These are phyloP conservation scores for Sphaerophoria taeniata DNA, from an alignment of 2,888 invertebrate species.

Conservation along the genomic window DNA sequence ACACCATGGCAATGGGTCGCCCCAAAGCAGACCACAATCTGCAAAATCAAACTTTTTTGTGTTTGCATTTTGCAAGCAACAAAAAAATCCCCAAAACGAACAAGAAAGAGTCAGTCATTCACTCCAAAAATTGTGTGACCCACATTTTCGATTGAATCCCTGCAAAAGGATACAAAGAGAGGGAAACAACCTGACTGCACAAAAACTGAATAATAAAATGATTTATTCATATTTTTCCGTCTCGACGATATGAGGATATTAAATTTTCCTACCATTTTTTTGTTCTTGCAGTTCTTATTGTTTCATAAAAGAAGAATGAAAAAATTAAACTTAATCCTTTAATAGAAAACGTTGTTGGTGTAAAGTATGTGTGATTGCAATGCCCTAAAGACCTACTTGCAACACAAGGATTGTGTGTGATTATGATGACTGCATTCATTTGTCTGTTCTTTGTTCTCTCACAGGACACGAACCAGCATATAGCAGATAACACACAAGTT, in stretches of 20 bases:
- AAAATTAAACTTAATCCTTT: conserved; percentile 36
- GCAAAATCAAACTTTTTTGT: conserved; percentile 6
- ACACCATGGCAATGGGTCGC: conserved; percentile 6
- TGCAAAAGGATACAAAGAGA: neutral
- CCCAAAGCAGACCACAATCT: conserved; percentile 2
- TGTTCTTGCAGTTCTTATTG: neutral
- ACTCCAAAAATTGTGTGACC: conserved; percentile 51
- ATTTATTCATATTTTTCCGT: conserved; percentile 65
- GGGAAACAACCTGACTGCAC: neutral
- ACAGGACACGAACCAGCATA: conserved; percentile 22
- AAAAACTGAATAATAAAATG: conserved; percentile 47
- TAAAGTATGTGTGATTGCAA: conserved; percentile 19
- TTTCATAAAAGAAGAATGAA: neutral
- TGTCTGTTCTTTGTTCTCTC: neutral
- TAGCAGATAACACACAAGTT: neutral
- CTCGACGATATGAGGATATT: conserved; percentile 63
- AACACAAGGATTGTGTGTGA: conserved; percentile 41
- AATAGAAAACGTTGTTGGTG: conserved; percentile 37
- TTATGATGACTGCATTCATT: conserved; percentile 54
- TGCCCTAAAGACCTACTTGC: conserved; percentile 64
- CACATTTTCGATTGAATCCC: conserved; percentile 31
- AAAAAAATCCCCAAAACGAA: neutral
- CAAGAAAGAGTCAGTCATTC: conserved; percentile 44
- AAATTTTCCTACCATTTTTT: conserved; percentile 43
- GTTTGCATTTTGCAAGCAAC: conserved; percentile 9